A percentile compares a stretch with the other conserved stretches of the same genome.
Evolutionary conservation across 2,888 invertebrate species (phyloP).

Genomic region (Macrosoma leucophasiata): DNA sequence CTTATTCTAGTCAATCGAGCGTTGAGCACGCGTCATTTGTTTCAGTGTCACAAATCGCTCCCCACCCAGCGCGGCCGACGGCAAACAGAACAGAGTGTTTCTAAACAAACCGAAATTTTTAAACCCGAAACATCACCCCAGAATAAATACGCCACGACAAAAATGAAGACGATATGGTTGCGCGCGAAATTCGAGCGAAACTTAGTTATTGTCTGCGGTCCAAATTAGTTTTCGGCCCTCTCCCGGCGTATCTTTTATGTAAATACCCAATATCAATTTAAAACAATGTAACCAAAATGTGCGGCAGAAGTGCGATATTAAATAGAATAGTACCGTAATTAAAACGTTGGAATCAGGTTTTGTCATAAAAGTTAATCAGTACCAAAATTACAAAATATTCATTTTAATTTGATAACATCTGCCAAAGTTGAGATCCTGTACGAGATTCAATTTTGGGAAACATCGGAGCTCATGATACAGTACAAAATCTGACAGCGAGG

Average conservation of each 20-base stretch:
- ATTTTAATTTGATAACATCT: too few relatives aligned
- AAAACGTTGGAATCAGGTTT: constrained; percentile 56
- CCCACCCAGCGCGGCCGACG: constrained; percentile 36
- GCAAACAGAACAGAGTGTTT: constrained; percentile 58
- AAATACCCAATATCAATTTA: constrained; percentile 54
- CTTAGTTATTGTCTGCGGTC: constrained; percentile 45
- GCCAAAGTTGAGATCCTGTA: too few relatives aligned
- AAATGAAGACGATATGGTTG: constrained; percentile 29
- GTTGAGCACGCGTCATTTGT: constrained; percentile 54
- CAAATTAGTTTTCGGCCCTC: constrained; percentile 47
- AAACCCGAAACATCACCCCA: constrained; percentile 19
- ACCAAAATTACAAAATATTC: too few relatives aligned
- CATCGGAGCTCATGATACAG: too few relatives aligned
- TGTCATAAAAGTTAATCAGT: constrained; percentile 55
- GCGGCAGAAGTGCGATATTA: constrained; percentile 49
- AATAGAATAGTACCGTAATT: constrained; percentile 57
- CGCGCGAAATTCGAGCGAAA: constrained; percentile 26
- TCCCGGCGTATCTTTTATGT: constrained; percentile 52
- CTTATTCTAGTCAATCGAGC: constrained; percentile 44
- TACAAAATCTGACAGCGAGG: too few relatives aligned
- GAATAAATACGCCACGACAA: constrained; percentile 13
- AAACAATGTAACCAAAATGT: constrained; percentile 62
- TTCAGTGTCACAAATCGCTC: constrained; percentile 55
- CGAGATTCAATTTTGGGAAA: too few relatives aligned
- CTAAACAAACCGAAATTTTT: constrained; percentile 41